Evolutionary conservation across 2,888 invertebrate species (phyloP), one percentile per base, ranked within the genome.

Genomic region (Macrostomum cliftonense): DNA sequence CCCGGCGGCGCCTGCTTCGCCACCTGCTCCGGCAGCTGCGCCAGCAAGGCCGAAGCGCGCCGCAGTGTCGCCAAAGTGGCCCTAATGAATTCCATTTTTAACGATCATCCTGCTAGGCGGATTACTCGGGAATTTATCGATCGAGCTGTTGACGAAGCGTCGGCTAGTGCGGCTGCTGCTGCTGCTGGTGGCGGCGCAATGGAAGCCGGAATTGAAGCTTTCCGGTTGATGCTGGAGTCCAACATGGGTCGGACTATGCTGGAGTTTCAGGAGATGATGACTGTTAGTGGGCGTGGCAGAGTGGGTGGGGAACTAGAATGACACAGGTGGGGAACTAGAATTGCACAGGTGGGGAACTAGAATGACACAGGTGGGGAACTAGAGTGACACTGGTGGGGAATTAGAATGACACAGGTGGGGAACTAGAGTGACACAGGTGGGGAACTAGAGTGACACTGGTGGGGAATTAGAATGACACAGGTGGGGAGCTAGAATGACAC

Each of bases 1-100:
- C 89, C 89, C 0, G 88, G 89, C 17, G 89, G 89, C 55, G 87
- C 87, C 50, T 89, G 88, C 71, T 89, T 89, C 71, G 89, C 87
- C 49, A 88, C 87, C 70, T 89, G 87, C 75, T 84, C 85, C 79
- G 84, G 84, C 72, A 52, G 52, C 38, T 88, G 88, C 66, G 83
- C 85, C 1, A 89, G 88, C 20, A 89, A 89, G 70, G 88, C 88
- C 7, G 89, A 89, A 67, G 89, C 89, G 4, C 77, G 88, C 42
- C 77, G 88, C 58, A 88, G 88, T 61, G 87, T 88, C 1, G 89
- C 89, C 1, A 88, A 89, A 74, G 88, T 89, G 57, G 89, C 89
- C 1, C 74, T 89, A 16, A 89, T 89, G 88, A 89, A 89, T 73
- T 88, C 87, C 12, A 87, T 89, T 45, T 89, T 89, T 72, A 89